Evolutionary conservation across 2,797 vertebrate genomes (phyloP).

Genomic region (Pseudocheirus occidentalis): DNA sequence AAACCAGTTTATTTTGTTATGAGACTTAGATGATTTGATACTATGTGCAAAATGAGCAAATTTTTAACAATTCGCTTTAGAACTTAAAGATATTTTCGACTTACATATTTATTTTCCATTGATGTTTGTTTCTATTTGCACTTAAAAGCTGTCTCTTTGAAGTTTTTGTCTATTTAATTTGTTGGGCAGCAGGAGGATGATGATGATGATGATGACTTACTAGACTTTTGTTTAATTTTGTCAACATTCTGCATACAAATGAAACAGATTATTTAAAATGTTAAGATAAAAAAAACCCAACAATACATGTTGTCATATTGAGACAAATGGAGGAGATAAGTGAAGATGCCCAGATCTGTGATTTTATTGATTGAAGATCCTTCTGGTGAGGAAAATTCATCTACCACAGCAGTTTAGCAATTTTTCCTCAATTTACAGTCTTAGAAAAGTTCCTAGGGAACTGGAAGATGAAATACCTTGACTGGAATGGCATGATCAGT

Average conservation of each 20-base stretch:
- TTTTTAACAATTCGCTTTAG: neutral
- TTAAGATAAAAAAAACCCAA: neutral
- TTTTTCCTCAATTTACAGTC: neutral
- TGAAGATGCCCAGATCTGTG: neutral
- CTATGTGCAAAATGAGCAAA: neutral
- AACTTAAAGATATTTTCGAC: neutral
- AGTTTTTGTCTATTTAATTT: neutral
- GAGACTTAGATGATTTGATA: neutral
- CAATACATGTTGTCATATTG: neutral
- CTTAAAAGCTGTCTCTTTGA: neutral
- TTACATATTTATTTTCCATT: neutral
- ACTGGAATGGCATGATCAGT: neutral
- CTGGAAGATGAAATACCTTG: neutral
- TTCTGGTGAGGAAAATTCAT: neutral
- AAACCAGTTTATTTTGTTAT: neutral
- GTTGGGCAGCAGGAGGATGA: accelerated
- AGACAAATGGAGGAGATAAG: neutral
- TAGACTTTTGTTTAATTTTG: neutral
- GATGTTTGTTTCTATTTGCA: neutral
- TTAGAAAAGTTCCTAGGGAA: neutral
- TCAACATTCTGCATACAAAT: neutral
- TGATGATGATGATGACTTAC: neutral
- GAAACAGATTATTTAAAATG: neutral
- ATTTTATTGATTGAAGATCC: neutral
- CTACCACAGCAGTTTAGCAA: neutral